These are phyloP conservation scores for Sinella curviseta DNA, from an alignment of 1,140 invertebrate species.

Conservation along the genomic window DNA sequence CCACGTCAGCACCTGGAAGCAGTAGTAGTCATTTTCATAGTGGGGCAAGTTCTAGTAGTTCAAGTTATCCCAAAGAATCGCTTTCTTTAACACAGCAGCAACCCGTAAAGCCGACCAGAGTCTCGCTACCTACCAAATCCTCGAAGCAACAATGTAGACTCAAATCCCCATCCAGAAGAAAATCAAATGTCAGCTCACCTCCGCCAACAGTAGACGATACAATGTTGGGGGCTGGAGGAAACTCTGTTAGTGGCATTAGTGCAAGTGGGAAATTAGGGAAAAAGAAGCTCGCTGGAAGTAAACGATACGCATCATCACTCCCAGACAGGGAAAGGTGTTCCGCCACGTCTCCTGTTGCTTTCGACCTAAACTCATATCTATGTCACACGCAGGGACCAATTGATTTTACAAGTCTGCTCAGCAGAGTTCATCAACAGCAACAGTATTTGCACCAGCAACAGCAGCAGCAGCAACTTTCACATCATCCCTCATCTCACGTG, in stretches of 20 bases:
- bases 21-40: background rate
- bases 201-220: background rate
- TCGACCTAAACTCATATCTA: constrained; percentile 13
- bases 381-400: constrained; percentile 19
- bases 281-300: constrained; percentile 1
- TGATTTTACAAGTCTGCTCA: constrained; percentile 2
- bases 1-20: background rate
- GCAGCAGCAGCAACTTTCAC: background rate
- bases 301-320: constrained; percentile 43
- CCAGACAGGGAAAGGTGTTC: constrained; percentile 39
- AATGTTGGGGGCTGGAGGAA: background rate
- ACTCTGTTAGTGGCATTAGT: background rate
- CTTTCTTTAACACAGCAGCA: background rate
- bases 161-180: constrained; percentile 17
- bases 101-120: background rate
- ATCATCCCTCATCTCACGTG: background rate
- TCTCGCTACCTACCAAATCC: background rate
- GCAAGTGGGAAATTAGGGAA: background rate
- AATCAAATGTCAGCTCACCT: background rate
- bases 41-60: too few relatives aligned
- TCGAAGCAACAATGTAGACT: background rate
- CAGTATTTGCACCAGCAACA: background rate
- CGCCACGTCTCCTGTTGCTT: constrained; percentile 25
- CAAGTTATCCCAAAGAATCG: too few relatives aligned
- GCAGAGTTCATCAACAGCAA: background rate